Conservation (phyloP, 37 sponge, comb jelly and placozoan genomes). For the Haliclona indistincta region DNA sequence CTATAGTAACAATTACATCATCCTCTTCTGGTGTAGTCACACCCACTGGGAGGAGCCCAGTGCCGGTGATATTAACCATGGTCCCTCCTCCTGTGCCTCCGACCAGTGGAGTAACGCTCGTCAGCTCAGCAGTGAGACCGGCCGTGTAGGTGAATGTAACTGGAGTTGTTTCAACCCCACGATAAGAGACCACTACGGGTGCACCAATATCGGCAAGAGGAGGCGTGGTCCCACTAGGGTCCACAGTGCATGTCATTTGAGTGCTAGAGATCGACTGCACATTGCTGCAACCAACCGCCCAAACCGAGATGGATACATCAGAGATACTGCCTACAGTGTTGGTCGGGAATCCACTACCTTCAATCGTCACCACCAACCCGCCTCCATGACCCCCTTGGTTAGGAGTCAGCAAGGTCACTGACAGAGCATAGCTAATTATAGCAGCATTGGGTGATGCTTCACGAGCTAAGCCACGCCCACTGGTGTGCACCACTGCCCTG, state of each 20-base stretch:
- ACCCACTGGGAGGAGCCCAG: conserved; percentile 45
- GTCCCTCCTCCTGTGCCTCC: conserved; percentile 97
- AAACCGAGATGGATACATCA: conserved; percentile 4
- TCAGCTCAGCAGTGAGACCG: too few relatives aligned
- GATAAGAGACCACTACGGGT: not conserved
- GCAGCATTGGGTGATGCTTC: not conserved
- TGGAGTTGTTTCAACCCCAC: not conserved
- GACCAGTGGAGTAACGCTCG: conserved; percentile 54
- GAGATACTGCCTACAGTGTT: not conserved
- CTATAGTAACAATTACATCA: conserved; percentile 59
- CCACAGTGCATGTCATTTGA: conserved; percentile 23
- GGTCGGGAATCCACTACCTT: conserved; percentile 62
- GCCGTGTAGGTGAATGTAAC: conserved; percentile 42
- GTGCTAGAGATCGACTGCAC: conserved; percentile 3
- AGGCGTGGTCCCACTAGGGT: not conserved
- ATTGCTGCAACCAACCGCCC: conserved; percentile 12
- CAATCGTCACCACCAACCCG: conserved; percentile 49
- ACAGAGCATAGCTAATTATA: conserved; percentile 19
- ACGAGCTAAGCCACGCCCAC: conserved; percentile 39
- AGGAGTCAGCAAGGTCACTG: conserved; percentile 49
- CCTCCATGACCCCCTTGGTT: conserved; percentile 66
- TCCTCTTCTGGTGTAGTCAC: not conserved
- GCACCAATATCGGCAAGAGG: not conserved
- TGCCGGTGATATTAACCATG: conserved; percentile 67
- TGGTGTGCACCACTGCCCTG: conserved; percentile 24